Base-by-base conservation (phyloP, 2,797 vertebrate species). In the Onychomys torridus region DNA sequence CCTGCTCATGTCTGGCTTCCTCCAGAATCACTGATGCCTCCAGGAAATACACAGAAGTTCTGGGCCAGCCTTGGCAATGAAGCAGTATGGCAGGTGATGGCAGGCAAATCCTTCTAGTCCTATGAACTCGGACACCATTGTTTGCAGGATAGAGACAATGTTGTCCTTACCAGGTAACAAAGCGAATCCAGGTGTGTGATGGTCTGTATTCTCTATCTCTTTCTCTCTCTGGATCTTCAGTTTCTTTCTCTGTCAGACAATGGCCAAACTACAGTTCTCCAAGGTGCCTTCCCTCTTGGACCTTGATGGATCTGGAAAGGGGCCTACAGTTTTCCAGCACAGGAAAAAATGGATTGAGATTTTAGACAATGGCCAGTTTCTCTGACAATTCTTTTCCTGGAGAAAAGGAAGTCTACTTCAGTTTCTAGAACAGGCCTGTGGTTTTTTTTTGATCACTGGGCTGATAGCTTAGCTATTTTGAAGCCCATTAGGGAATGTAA, bases 401-500 rank as follows among this genome's bases (percentile, higher is more conserved):
- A 37, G 91, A 77, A 97, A 55, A 96, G 34, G 88, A 97, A 97
- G 77, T 71, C 92, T 37, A 32, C 90, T 96, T 90, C 7, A 5
- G 88, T 97, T 96, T 95, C 85, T 81, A 96, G 94, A 89, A 52
- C 37, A 93, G 95, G 16, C 2, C 32, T 82, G 34, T 0, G 19
- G 19, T 46, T 1, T 17, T 96, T n/a, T n/a, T 90, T 79, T 2
- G 75, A 63, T 82, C 71, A 93, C 63, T 21, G 96, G 71, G 37
- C 32, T 52, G 90, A 59, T 37, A 71, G 91, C 84, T 86, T 75
- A 97, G 92, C 61, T 59, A 46, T 95, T 95, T 96, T 59, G 14
- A 96, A 97, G 82, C 32, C 83, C 25, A 21, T 83, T 78, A 83
- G 52, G 21, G 97, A 96, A 92, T 63, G 85, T 78, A 93, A 94